Evolutionary conservation across 2,113 vertebrate genomes (phyloP), one percentile per base, ranked within the genome.

Genomic region (Cinclus mexicanus): DNA sequence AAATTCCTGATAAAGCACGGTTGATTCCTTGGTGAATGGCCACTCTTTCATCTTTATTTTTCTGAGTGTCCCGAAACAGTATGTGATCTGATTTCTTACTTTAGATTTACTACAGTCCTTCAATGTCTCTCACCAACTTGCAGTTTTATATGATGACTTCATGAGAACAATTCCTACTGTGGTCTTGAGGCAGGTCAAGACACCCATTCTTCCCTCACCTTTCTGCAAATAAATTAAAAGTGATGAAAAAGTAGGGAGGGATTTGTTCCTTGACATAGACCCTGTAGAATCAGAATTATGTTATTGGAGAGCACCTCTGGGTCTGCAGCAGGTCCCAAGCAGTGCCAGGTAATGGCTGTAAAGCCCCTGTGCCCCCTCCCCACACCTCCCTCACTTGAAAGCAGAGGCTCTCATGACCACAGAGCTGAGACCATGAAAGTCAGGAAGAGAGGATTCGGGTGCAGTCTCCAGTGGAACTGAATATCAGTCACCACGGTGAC

Each of bases 391-490:
- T 29, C 4, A 2, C 19, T 35, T 24, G 53, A 52, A 53, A 70
- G 44, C 44, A 75, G 31, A 37, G 24, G 23, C 7, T 59, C 28
- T 72, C 1, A 0, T 29, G n/a, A 28, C 14, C 12, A 2, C 14
- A 8, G 29, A 53, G 20, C 22, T 37, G 50, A 39, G 53, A 10
- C 63, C 6, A 6, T n/a, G 21, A 52, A 70, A 12, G 12, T 18
- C 2, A 3, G 55, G 31, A 49, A 31, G 22, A 81, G 46, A 63
- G 14, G 31, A 41, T 46, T 46, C 0, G 0, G 18, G 10, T 57
- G 19, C 31, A 56, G 33, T 3, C 33, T 35, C 42, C 14, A 6
- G n/a, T 72, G 44, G 19, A 28, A 39, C 9, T 6, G 20, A 46
- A 5, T 3, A 2, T 33, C 72, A 35, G 26, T 82, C n/a, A 47